phyloP scores from a whole-genome alignment of 2,888 invertebrate species.

The Drosophila antonietae region DNA sequence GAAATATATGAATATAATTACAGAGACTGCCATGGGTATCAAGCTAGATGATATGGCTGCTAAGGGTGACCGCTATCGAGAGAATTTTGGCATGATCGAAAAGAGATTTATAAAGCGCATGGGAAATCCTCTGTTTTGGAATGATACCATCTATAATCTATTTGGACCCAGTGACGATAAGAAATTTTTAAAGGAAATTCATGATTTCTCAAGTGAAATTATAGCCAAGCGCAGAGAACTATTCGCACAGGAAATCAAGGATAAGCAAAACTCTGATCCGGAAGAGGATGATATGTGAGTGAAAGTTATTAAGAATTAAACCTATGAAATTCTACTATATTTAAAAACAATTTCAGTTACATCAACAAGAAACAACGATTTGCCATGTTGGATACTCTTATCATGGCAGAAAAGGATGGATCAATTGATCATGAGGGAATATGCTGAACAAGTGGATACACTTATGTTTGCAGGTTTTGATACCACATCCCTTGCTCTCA shows the following conservation, averaged over 20 bases:
- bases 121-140: conserved; percentile 66
- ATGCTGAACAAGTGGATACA: conserved; percentile 89
- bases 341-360: conserved; percentile 38
- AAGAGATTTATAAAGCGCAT: conserved; percentile 63
- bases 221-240: conserved; percentile 72
- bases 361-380: conserved; percentile 69
- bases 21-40: conserved; percentile 80
- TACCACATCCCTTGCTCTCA: conserved; percentile 76
- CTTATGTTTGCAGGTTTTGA: conserved; percentile 85
- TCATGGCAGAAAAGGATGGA: conserved; percentile 73
- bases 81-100: conserved; percentile 70
- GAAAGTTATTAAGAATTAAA: rapidly evolving
- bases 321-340: no score
- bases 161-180: conserved; percentile 57
- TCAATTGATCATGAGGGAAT: conserved; percentile 85
- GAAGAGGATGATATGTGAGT: conserved; percentile 53
- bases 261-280: background rate
- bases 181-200: conserved; percentile 59
- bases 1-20: background rate
- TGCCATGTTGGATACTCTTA: conserved; percentile 79
- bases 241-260: conserved; percentile 48
- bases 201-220: conserved; percentile 78
- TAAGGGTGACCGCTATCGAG: conserved; percentile 74
- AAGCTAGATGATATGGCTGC: conserved; percentile 74
- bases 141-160: conserved; percentile 50